phyloP scores from a whole-genome alignment of 2,113 vertebrate species.

The Petaurus breviceps region DNA sequence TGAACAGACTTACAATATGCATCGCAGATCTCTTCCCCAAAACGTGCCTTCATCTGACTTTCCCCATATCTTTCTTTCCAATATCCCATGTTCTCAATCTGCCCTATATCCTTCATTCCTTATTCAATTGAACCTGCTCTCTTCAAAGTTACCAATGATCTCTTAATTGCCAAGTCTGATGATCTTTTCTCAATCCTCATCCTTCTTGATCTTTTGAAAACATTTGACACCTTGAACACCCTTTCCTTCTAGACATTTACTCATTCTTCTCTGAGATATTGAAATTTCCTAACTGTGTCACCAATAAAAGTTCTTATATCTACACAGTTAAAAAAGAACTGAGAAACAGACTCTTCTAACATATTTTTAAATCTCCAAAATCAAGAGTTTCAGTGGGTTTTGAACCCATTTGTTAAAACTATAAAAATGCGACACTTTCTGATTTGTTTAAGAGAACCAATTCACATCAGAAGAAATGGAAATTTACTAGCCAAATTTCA shows the following conservation, averaged over 20 bases:
- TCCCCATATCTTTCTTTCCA: neutral
- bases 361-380: neutral
- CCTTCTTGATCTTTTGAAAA: neutral
- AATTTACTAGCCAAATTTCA: neutral
- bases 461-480: neutral
- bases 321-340: neutral
- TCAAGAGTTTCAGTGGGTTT: neutral
- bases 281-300: neutral
- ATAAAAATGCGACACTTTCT: neutral
- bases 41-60: neutral
- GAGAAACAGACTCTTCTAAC: neutral
- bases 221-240: neutral
- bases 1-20: neutral
- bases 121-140: neutral
- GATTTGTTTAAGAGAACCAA: neutral
- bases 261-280: neutral
- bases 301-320: neutral
- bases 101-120: neutral
- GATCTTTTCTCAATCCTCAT: neutral
- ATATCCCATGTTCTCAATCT: neutral
- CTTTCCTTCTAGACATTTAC: neutral
- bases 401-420: neutral
- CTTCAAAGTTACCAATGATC: neutral
- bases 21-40: neutral
- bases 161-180: neutral